Base-by-base conservation (phyloP, 2,888 invertebrate genomes). In the Clusia tigrina region DNA sequence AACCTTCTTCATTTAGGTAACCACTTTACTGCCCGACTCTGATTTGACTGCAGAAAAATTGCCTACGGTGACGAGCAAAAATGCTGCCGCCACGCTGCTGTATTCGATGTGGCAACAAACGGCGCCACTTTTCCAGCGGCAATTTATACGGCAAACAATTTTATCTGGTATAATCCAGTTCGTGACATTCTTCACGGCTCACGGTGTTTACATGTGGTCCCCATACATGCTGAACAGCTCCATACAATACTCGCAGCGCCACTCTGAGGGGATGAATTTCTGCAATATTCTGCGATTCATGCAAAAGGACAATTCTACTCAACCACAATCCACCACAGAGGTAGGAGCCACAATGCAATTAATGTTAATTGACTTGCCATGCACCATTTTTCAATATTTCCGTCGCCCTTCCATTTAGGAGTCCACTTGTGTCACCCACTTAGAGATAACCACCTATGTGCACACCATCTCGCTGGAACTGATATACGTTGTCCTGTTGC, bases 171-270 rank as follows among this genome's bases (percentile, higher is more conserved):
- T 69, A 0, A 73, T 82, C 23, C 79, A 81, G 67, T 82, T 82
- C 64, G 77, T 77, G 60, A 67, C 79, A 38, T 79, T 77, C 65
- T 73, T 75, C 1, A 74, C 78, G 38, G 78, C 74, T 0, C 76
- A 79, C 64, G 78, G 80, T 0, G 67, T 83, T 63, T 78, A 80
- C 60, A 78, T 83, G 74, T 83, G 80, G 79, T 78, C 81, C 54
- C 81, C 81, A 0, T 79, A 81, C 38, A 79, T 81, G 17, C 71
- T 81, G 26, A 80, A 81, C 63, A 76, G 76, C 24, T 71, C 80
- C 64, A 76, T 75, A 1, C 71, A 76, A 25, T 81, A 70, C 58
- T 73, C 74, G 63, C 63, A 69, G 2, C 61, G 67, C 10, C 69
- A 78, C 65, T 76, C 78, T 1, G 72, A 69, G 18, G 58, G 67